Percentiles rank a stretch among this genome's conserved stretches.
Conservation (phyloP, 2,888 invertebrate genomes). For the Tortricodes alternella region DNA sequence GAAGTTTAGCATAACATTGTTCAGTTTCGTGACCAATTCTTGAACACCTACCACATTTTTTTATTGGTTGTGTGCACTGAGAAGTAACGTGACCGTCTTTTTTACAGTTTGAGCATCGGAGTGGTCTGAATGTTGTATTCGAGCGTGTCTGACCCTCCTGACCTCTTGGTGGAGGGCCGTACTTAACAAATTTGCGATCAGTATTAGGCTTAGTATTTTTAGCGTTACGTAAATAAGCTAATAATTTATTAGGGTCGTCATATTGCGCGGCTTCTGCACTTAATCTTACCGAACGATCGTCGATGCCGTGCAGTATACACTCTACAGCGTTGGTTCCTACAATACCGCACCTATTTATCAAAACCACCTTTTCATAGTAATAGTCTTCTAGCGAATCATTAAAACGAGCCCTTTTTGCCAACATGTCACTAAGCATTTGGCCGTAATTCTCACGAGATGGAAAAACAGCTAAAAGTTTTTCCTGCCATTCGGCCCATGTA, state of each 20-base stretch:
- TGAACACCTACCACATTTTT: slow-evolving; percentile 30
- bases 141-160: neutral
- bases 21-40: slow-evolving; percentile 23
- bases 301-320: slow-evolving; percentile 35
- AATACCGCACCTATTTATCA: slow-evolving; percentile 34
- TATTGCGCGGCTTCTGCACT: slow-evolving; percentile 36
- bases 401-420: slow-evolving; percentile 19
- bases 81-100: slow-evolving; percentile 31
- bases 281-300: slow-evolving; percentile 33
- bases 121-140: neutral
- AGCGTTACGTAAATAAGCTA: slow-evolving; percentile 26
- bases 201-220: slow-evolving; percentile 4
- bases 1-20: slow-evolving; percentile 10
- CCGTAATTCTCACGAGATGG: slow-evolving; percentile 33
- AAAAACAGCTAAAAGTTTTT: slow-evolving; percentile 30
- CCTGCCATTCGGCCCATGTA: slow-evolving; percentile 33
- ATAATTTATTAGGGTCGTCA: slow-evolving; percentile 33
- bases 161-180: neutral
- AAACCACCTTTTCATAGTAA: slow-evolving; percentile 35
- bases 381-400: slow-evolving; percentile 34
- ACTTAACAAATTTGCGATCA: neutral
- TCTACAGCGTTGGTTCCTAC: slow-evolving; percentile 32
- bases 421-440: slow-evolving; percentile 26
- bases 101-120: slow-evolving; percentile 33
- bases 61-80: slow-evolving; percentile 31